A percentile compares a stretch with the other conserved stretches of the same genome.
Conservation (phyloP, 2,888 invertebrate genomes). For the Quadroppia sp. region DNA sequence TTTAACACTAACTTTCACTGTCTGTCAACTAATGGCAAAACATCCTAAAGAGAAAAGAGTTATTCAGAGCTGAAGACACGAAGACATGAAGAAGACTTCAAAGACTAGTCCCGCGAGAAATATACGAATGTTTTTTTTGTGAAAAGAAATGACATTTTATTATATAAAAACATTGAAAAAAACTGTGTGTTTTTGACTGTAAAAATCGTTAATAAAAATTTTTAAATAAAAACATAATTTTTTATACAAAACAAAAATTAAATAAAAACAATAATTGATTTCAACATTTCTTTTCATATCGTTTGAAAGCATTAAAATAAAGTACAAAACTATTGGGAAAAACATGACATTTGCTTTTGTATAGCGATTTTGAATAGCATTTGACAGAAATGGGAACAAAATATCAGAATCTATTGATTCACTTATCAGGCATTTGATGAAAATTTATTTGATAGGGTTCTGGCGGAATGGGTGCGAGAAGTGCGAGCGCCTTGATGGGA, state of each 20-base stretch:
- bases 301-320: neutral
- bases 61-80: too few species aligned
- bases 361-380: neutral
- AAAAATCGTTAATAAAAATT: neutral
- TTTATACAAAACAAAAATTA: too few species aligned
- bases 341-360: neutral
- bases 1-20: neutral
- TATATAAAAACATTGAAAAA: too few species aligned
- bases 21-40: neutral
- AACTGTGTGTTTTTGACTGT: neutral
- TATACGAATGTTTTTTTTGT: too few species aligned
- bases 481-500: too few species aligned
- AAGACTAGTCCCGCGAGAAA: neutral
- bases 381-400: neutral
- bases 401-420: neutral
- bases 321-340: neutral
- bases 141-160: too few species aligned
- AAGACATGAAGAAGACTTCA: neutral
- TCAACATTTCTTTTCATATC: too few species aligned
- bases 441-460: constrained; percentile 9
- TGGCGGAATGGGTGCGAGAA: neutral
- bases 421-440: constrained; percentile 16
- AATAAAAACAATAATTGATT: too few species aligned
- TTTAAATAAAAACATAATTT: neutral
- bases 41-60: neutral